Conservation (phyloP, 2,797 vertebrate species). For the Antrozous pallidus region DNA sequence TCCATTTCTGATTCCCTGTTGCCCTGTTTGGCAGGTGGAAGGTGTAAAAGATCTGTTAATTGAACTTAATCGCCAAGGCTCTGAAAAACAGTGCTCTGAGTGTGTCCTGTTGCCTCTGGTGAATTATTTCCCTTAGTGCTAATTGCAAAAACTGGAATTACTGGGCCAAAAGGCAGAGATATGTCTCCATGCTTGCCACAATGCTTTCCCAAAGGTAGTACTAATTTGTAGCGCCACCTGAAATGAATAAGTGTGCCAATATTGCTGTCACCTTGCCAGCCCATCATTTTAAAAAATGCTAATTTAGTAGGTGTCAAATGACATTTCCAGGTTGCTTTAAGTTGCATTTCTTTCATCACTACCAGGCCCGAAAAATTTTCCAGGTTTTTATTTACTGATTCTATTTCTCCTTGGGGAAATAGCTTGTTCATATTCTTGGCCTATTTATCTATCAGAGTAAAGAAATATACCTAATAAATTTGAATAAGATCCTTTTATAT, state of each 20-base stretch:
- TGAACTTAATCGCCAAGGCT: constrained; percentile 21
- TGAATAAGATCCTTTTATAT: constrained; percentile 29
- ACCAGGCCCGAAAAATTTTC: not conserved
- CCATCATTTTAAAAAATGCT: not conserved
- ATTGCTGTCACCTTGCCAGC: not conserved
- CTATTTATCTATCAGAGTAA: not conserved
- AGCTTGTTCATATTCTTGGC: constrained; percentile 6
- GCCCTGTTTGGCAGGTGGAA: constrained; percentile 48
- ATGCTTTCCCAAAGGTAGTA: not conserved
- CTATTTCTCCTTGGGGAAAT: constrained; percentile 10
- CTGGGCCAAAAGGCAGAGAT: not conserved
- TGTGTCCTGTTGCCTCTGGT: constrained; percentile 20
- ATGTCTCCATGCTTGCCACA: not conserved
- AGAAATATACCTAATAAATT: constrained; percentile 41
- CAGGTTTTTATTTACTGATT: constrained; percentile 29
- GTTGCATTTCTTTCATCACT: constrained; percentile 43
- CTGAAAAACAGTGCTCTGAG: not conserved
- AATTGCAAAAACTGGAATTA: constrained; percentile 40
- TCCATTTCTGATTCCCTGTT: constrained; percentile 52
- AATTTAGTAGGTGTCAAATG: constrained; percentile 33
- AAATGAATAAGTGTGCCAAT: not conserved
- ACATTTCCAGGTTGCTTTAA: constrained; percentile 45
- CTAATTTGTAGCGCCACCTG: not conserved
- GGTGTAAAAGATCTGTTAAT: constrained; percentile 39
- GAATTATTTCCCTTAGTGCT: not conserved